These are phyloP conservation scores for Vesta saturnalis DNA, from an alignment of 2,888 invertebrate species.

Conservation along the genomic window DNA sequence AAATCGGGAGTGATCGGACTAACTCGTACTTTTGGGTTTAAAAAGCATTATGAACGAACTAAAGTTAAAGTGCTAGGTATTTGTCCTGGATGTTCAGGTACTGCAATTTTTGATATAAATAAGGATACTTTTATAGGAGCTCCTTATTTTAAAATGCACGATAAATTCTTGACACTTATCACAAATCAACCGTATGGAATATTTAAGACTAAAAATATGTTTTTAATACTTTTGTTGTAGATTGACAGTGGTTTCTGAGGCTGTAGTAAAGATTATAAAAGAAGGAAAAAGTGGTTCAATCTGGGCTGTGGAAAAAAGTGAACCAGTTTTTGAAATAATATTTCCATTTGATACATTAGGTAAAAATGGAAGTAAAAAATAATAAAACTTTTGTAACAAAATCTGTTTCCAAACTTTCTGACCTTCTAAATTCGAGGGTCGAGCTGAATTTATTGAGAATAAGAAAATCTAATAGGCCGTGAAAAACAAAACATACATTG, in stretches of 20 bases:
- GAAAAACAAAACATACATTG: too few relatives aligned
- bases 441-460: too few relatives aligned
- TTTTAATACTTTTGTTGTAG: neutral
- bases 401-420: too few relatives aligned
- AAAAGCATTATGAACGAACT: conserved; percentile 54
- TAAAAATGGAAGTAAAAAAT: too few relatives aligned
- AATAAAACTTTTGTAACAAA: too few relatives aligned
- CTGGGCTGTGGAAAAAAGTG: neutral
- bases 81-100: conserved; percentile 60
- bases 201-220: too few relatives aligned
- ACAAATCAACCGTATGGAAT: neutral
- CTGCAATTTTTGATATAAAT: conserved; percentile 32
- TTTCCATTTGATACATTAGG: too few relatives aligned
- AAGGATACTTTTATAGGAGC: neutral
- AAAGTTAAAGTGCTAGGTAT: conserved; percentile 58
- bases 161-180: neutral
- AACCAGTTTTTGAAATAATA: neutral
- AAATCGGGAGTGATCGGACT: conserved; percentile 58
- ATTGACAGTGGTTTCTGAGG: neutral
- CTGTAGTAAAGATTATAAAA: neutral
- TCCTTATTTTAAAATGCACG: neutral
- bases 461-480: too few relatives aligned
- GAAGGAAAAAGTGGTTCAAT: neutral
- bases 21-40: conserved; percentile 48
- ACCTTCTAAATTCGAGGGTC: too few relatives aligned